Evolutionary conservation across 2,797 vertebrate genomes (phyloP).

Genomic region (Ficedula albicollis): DNA sequence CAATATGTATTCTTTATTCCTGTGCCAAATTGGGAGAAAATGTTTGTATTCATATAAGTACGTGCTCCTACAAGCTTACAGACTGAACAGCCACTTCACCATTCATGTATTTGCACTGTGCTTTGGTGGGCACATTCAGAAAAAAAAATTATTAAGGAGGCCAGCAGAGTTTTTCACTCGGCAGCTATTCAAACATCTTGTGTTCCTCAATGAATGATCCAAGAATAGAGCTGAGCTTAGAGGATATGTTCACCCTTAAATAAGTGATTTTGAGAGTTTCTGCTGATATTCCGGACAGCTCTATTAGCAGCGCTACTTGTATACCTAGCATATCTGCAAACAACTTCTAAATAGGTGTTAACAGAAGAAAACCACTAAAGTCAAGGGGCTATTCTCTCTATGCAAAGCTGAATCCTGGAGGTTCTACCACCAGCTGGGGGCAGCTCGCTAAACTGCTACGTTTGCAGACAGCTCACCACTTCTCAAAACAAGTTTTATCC

Average conservation of each 20-base stretch:
- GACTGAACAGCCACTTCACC: constrained; percentile 34
- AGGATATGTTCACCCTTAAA: not conserved
- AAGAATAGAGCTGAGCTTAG: not conserved
- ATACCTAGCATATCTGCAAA: not conserved
- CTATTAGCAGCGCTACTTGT: not conserved
- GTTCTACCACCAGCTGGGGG: not conserved
- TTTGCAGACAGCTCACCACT: not conserved
- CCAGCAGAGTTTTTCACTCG: not conserved
- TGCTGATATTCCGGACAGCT: not conserved
- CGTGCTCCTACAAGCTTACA: not conserved
- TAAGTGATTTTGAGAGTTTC: not conserved
- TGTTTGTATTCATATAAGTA: constrained; percentile 15
- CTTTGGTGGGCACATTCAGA: not conserved
- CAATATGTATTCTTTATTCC: not conserved
- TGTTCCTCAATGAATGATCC: not conserved
- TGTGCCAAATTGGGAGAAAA: not conserved
- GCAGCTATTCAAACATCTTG: constrained; percentile 3
- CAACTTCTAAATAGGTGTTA: not conserved
- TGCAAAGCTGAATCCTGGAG: not conserved
- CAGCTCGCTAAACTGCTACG: not conserved
- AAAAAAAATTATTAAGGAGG: not conserved
- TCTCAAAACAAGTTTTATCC: not conserved
- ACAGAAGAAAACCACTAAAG: not conserved
- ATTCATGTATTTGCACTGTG: not conserved
- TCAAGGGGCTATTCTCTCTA: not conserved